phyloP scores from a whole-genome alignment of 92 coral and sea anemone species.

The Bergia sp. region DNA sequence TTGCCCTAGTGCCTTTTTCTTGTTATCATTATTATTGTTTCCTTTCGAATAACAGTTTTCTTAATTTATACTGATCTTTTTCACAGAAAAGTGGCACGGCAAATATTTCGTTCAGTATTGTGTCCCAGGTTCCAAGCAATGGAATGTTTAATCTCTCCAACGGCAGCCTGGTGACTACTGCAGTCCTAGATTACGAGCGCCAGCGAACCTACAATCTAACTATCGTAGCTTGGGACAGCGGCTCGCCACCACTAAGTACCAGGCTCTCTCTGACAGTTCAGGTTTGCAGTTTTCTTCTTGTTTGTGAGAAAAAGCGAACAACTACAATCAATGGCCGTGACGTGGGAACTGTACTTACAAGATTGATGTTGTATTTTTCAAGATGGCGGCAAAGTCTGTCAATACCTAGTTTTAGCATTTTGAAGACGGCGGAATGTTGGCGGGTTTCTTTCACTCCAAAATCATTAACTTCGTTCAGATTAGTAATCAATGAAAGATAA shows the following conservation, averaged over 20 bases:
- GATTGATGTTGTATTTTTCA: too few relatives aligned
- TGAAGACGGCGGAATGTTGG: too few relatives aligned
- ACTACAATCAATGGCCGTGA: too few relatives aligned
- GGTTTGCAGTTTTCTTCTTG: constrained; percentile 45
- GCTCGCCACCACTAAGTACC: constrained; percentile 73
- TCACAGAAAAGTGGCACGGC: constrained; percentile 60
- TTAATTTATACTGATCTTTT: neutral
- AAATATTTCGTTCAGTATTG: constrained; percentile 56
- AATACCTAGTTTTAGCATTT: too few relatives aligned
- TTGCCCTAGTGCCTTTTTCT: neutral
- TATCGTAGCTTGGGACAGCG: constrained; percentile 79
- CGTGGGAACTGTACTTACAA: too few relatives aligned
- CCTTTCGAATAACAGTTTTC: neutral
- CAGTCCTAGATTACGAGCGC: constrained; percentile 70
- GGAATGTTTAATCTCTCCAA: constrained; percentile 65
- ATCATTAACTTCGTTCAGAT: too few relatives aligned
- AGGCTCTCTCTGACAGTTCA: constrained; percentile 57
- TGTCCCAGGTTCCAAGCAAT: constrained; percentile 61
- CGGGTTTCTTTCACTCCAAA: too few relatives aligned
- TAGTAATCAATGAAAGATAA: too few relatives aligned
- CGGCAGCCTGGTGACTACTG: constrained; percentile 68
- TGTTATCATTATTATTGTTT: neutral
- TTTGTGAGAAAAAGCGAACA: neutral
- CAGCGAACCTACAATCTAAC: constrained; percentile 67
- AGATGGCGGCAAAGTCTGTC: too few relatives aligned